Conservation (phyloP, 2,888 invertebrate genomes). For the Heliconius cydno region DNA sequence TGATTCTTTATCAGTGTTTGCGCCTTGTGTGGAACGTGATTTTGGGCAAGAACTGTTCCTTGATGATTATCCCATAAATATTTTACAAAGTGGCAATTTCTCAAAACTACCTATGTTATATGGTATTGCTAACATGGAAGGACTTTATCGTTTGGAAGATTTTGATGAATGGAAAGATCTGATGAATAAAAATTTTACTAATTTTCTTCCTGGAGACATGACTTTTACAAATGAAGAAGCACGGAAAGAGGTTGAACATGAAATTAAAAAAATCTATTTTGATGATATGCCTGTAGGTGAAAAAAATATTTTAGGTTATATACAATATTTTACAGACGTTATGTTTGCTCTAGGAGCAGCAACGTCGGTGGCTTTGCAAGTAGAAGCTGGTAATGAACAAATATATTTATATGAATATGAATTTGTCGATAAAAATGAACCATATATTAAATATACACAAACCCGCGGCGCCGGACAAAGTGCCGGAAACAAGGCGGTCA, state of each 20-base stretch:
- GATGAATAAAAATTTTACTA: slow-evolving; percentile 62
- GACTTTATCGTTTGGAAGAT: slow-evolving; percentile 46
- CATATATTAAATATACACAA: slow-evolving; percentile 52
- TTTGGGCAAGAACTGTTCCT: slow-evolving; percentile 55
- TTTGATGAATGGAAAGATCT: slow-evolving; percentile 55
- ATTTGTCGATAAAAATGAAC: slow-evolving; percentile 54
- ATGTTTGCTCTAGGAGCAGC: slow-evolving; percentile 55
- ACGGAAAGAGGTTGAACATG: slow-evolving; percentile 53
- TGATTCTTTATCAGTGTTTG: slow-evolving; percentile 50
- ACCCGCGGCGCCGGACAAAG: slow-evolving; percentile 52
- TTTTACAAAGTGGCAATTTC: slow-evolving; percentile 55
- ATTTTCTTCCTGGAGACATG: slow-evolving; percentile 61
- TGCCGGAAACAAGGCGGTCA: slow-evolving; percentile 54
- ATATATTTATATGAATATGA: slow-evolving; percentile 63
- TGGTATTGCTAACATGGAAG: slow-evolving; percentile 60
- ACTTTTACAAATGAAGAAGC: slow-evolving; percentile 55
- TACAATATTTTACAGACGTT: slow-evolving; percentile 67
- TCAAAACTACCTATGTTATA: slow-evolving; percentile 58
- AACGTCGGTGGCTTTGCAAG: slow-evolving; percentile 53
- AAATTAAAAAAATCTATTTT: slow-evolving; percentile 55
- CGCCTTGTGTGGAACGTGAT: slow-evolving; percentile 56
- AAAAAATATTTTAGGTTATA: slow-evolving; percentile 52
- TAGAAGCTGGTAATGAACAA: slow-evolving; percentile 56
- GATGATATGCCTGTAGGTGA: slow-evolving; percentile 52
- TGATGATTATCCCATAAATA: slow-evolving; percentile 55